Evolutionary conservation across 2,797 vertebrate species (phyloP).

Genomic region (Cuniculus paca): DNA sequence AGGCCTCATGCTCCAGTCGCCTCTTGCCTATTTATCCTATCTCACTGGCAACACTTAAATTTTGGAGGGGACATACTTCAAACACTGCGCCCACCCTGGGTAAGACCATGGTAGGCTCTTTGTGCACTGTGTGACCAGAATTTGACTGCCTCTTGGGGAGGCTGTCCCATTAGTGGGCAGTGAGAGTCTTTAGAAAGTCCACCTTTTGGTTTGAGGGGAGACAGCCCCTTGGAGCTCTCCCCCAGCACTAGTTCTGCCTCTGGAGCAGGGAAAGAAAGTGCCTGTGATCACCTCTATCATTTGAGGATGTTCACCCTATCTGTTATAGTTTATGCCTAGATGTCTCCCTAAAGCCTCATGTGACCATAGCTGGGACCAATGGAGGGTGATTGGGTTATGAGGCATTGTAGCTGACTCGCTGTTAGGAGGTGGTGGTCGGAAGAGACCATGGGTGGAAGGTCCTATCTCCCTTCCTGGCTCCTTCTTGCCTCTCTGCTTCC

Average conservation of each 20-base stretch:
- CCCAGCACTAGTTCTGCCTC: neutral
- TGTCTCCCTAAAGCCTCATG: neutral
- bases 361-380: neutral
- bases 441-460: neutral
- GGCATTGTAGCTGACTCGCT: neutral
- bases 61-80: neutral
- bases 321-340: neutral
- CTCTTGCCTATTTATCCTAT: neutral
- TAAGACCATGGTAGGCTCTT: neutral
- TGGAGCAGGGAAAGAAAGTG: neutral
- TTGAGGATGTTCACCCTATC: too few relatives aligned
- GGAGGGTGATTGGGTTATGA: neutral
- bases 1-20: neutral
- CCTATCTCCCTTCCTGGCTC: neutral
- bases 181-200: neutral
- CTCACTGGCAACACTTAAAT: neutral
- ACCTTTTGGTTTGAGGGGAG: neutral
- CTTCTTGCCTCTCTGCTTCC: neutral
- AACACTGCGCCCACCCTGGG: too few relatives aligned
- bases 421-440: neutral
- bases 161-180: too few relatives aligned
- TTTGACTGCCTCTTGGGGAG: neutral
- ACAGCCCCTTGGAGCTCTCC: rapidly evolving
- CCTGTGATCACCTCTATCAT: rapidly evolving
- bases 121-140: neutral